Evolutionary conservation across 2,797 vertebrate genomes (phyloP).

Genomic region (Morus bassanus): DNA sequence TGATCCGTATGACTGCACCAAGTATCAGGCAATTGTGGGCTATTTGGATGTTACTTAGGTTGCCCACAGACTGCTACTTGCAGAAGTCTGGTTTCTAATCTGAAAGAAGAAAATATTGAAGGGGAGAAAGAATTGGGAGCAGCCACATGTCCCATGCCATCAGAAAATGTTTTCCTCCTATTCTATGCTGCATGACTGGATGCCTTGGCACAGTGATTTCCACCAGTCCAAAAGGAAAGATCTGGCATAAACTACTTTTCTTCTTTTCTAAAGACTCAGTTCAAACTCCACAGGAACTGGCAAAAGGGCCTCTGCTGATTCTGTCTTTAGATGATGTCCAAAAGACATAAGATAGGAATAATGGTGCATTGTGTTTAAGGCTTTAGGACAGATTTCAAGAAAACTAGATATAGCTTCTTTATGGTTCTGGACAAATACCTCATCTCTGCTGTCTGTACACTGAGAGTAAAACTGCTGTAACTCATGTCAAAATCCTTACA

Average conservation of each 20-base stretch:
- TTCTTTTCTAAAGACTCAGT: neutral
- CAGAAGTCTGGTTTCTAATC: neutral
- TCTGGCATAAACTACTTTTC: neutral
- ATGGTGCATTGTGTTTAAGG: neutral
- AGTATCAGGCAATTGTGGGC: neutral
- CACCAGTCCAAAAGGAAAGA: neutral
- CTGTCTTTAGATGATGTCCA: neutral
- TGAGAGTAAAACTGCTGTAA: constrained; percentile 16
- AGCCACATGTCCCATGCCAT: neutral
- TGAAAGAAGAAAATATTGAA: neutral
- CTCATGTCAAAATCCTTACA: constrained; percentile 43
- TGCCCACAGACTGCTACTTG: neutral
- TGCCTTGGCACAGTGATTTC: neutral
- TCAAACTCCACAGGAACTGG: neutral
- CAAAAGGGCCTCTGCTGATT: neutral
- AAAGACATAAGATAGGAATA: neutral
- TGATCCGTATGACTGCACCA: neutral
- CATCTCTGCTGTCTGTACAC: neutral
- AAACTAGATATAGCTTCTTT: neutral
- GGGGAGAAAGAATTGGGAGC: neutral
- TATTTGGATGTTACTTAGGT: neutral
- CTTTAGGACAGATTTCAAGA: neutral
- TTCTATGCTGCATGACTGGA: neutral
- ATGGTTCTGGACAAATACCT: neutral
- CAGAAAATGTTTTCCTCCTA: neutral